Evolutionary conservation across 2,888 invertebrate genomes (phyloP).

Genomic region (Zygogramma bicolorata): DNA sequence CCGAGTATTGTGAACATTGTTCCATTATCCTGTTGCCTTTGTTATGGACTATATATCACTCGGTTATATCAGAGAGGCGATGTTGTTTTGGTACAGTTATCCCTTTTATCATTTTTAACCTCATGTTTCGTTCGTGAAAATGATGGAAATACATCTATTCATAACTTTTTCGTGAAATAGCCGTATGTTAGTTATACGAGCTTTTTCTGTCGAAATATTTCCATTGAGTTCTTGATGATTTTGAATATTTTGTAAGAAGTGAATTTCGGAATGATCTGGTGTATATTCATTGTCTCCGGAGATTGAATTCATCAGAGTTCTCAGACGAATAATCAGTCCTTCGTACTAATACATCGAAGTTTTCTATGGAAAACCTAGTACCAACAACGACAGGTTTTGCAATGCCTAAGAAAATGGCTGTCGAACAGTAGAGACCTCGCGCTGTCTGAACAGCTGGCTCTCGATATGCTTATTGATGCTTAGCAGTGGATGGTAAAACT

Average conservation of each 20-base stretch:
- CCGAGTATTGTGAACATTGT: constrained; percentile 4
- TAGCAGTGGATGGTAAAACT: too few relatives aligned
- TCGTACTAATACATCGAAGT: too few relatives aligned
- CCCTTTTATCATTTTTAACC: constrained; percentile 10
- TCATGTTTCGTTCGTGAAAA: background rate
- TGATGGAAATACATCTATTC: background rate
- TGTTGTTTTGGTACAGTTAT: constrained; percentile 12
- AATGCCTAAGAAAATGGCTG: too few relatives aligned
- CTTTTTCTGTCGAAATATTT: background rate
- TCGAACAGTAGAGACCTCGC: too few relatives aligned
- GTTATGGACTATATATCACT: constrained; percentile 21
- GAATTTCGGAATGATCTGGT: background rate
- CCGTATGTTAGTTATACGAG: background rate
- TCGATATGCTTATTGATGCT: too few relatives aligned
- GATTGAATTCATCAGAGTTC: background rate
- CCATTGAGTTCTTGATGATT: background rate
- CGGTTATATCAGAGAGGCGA: constrained; percentile 1
- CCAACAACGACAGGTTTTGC: too few relatives aligned
- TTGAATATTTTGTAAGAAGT: too few relatives aligned
- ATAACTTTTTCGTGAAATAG: background rate
- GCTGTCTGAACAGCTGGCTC: too few relatives aligned
- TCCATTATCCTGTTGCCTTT: constrained; percentile 8
- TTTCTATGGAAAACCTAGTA: too few relatives aligned
- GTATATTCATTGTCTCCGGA: background rate
- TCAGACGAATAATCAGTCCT: too few relatives aligned